Evolutionary conservation across 2,113 vertebrate genomes (phyloP), one percentile per base, ranked within the genome.

Genomic region (Ameiurus melas): DNA sequence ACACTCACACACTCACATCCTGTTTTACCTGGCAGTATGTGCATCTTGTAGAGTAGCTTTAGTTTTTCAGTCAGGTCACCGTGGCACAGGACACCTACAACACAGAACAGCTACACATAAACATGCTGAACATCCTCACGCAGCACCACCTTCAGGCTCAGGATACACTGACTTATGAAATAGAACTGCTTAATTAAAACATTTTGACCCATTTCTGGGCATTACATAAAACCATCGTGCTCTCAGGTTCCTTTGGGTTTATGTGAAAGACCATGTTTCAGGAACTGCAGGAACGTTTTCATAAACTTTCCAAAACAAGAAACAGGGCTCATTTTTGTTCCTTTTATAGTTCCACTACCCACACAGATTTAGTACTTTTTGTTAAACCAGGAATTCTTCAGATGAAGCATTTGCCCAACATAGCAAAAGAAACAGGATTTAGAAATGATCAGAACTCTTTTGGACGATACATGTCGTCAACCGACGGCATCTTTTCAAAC

Each of bases 1-100:
- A 81, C 43, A 79, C 71, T 75, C 51, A 5, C 12, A 83, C 17
- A 71, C 51, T 39, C 71, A 57, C 58, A 87, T 20, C 19, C 47
- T 83, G 82, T 94, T 96, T 95, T 91, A 99, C 98, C 98, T 51
- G 98, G 97, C 87, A 99, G 91, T 75, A 99, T 95, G 0, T 99
- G 98, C 96, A 99, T 97, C 95, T 96, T 99, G 92, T 99, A 99
- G 55, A 99, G 95, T 0, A 99, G 95, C 89, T 97, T 99, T 91
- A 99, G 95, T 87, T 98, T 99, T 93, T 99, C 98, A 0, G 96
- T 97, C 86, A 99, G 97, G 91, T 99, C 98, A 20, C 97, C 96
- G 1, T 99, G 97, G 90, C 95, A 99, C 0, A 98, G 95, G 1
- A 97, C 96, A 93, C 97, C 98, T 99, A 89, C 8, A 91, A 92